Base-by-base conservation (phyloP, 2,113 vertebrate genomes). In the Clarias batrachus region DNA sequence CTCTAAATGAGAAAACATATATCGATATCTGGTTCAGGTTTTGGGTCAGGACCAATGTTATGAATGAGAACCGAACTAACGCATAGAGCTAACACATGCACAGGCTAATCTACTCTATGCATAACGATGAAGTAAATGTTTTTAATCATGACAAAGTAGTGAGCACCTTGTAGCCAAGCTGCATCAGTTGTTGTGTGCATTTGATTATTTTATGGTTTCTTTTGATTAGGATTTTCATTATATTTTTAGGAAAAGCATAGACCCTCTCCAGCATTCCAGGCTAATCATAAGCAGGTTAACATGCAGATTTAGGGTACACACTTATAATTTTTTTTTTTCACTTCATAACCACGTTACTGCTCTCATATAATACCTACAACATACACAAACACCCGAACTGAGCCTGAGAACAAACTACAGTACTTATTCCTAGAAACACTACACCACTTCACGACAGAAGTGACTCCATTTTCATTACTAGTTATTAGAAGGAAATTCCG, bases 151-250 rank as follows among this genome's bases (percentile, higher is more conserved):
- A 73, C 23, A 17, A 73, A 73, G 9, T 19, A 52, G 14, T 1
- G 21, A 48, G 71, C 17, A 3, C 13, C 41, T 25, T 13, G 71
- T 74, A 74, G 21, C 37, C 6, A 23, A 48, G 21, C 71, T 25
- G 21, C 21, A 41, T 74, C 71, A 25, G 37, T 48, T 25, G 71
- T 74, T 48, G 19, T 2, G 4, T 25, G 21, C 71, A 19, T 52
- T 74, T 52, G 41, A 48, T 48, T 52, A 25, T 48, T 74, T 74
- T 74, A 48, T 25, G 21, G 21, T 74, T 74, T 52, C 41, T 41
- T 74, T 52, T 52, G 71, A 74, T 74, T 74, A 74, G 71, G 10
- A 11, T 74, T 48, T 74, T 74, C 37, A 48, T 52, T 52, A 74
- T 52, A 33, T 48, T 52, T 48, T 52, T 3, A 0, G 71, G 37